A percentile compares a stretch with the other conserved stretches of the same genome.
phyloP scores from a whole-genome alignment of 2,113 vertebrate species.

The Neogobius melanostomus region DNA sequence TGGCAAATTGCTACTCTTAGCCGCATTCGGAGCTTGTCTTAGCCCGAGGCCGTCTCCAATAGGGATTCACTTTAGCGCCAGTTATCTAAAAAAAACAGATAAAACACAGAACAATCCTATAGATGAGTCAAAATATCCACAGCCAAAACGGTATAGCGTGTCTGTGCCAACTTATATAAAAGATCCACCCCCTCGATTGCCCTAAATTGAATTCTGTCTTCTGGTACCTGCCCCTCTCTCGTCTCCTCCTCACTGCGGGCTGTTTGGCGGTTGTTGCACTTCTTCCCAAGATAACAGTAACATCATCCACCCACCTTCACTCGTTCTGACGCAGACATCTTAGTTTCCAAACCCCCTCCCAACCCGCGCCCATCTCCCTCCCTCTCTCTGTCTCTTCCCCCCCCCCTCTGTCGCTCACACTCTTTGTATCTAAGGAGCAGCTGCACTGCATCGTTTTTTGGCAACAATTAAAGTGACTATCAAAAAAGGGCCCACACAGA shows the following conservation, averaged over 20 bases:
- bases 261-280: conserved; percentile 46
- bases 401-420: not conserved
- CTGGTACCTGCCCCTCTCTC: conserved; percentile 39
- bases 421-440: conserved; percentile 13
- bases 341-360: conserved; percentile 8
- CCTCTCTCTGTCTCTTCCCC: conserved; percentile 17
- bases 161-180: conserved; percentile 57
- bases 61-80: conserved; percentile 41
- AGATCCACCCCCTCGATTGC: conserved; percentile 51
- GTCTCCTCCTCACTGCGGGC: conserved; percentile 30
- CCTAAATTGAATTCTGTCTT: conserved; percentile 68
- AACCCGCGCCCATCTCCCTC: conserved; percentile 14
- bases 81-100: conserved; percentile 28
- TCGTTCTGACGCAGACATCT: conserved; percentile 50
- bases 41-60: conserved; percentile 54
- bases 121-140: conserved; percentile 19
- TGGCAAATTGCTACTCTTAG: conserved; percentile 55
- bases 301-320: conserved; percentile 62
- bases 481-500: not conserved
- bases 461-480: conserved; percentile 29
- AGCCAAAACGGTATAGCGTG: conserved; percentile 26
- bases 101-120: conserved; percentile 25
- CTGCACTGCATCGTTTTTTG: not conserved
- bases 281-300: conserved; percentile 55
- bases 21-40: conserved; percentile 45